Evolutionary conservation across 2,113 vertebrate species (phyloP).

Genomic region (Scopus umbretta): DNA sequence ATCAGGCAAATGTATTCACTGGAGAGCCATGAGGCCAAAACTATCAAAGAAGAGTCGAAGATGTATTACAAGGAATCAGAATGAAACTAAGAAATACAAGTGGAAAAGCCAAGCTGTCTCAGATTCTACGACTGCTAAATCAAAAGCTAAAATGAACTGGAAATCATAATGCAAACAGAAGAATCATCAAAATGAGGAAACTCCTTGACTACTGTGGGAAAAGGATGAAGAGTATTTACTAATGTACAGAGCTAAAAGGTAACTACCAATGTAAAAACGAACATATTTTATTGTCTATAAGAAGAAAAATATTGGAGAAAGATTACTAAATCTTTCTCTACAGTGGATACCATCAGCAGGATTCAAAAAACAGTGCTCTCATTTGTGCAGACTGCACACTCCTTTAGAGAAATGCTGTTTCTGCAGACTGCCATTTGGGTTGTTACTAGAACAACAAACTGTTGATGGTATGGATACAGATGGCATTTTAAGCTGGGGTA

Average conservation of each 20-base stretch:
- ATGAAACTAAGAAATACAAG: not conserved
- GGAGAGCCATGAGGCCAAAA: not conserved
- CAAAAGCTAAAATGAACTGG: not conserved
- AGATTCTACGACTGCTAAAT: not conserved
- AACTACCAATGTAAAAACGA: not conserved
- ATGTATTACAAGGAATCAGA: not conserved
- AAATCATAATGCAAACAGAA: not conserved
- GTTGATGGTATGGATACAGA: conserved; percentile 59
- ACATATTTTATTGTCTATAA: not conserved
- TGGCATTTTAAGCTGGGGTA: conserved; percentile 55
- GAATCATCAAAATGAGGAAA: not conserved
- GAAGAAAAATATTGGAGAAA: not conserved
- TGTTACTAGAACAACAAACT: conserved; percentile 60
- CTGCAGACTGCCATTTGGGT: conserved; percentile 56
- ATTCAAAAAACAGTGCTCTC: not conserved
- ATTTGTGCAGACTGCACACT: conserved; percentile 14
- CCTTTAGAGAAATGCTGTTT: conserved; percentile 41
- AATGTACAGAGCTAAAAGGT: not conserved
- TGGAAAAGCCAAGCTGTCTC: not conserved
- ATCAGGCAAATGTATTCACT: not conserved
- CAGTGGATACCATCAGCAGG: not conserved
- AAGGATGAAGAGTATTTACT: not conserved
- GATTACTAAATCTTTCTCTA: not conserved
- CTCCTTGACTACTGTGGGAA: not conserved
- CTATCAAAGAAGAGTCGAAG: not conserved